Evolutionary conservation across 2,797 vertebrate genomes (phyloP).

Genomic region (Xenopus petersii): DNA sequence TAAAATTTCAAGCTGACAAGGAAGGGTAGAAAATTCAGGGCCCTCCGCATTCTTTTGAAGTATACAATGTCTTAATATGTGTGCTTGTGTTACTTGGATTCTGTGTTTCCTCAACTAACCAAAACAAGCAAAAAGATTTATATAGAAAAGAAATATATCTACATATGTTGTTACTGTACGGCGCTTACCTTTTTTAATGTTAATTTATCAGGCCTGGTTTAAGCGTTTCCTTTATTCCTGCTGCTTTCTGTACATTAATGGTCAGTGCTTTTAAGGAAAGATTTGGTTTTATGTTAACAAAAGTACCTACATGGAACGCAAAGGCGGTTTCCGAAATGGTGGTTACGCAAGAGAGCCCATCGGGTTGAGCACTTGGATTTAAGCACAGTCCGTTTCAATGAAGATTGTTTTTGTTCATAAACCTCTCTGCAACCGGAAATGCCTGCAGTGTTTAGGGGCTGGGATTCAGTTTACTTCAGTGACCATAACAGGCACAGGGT

Average conservation of each 20-base stretch:
- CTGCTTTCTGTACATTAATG: neutral
- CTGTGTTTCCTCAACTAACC: neutral
- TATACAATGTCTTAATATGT: constrained; percentile 1
- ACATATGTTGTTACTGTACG: neutral
- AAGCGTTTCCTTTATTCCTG: neutral
- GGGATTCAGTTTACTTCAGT: neutral
- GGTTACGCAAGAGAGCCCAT: too few relatives aligned
- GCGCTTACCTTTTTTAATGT: constrained; percentile 12
- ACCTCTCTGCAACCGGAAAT: too few relatives aligned
- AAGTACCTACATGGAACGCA: too few relatives aligned
- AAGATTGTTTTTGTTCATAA: too few relatives aligned
- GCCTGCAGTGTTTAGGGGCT: too few relatives aligned
- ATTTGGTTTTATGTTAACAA: neutral
- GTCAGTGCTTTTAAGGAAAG: constrained; percentile 1
- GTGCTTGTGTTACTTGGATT: constrained; percentile 15
- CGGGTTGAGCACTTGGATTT: too few relatives aligned
- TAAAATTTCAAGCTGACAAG: constrained; percentile 17
- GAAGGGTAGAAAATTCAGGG: constrained; percentile 17
- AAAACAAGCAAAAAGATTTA: constrained; percentile 8
- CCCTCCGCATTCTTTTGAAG: constrained; percentile 17
- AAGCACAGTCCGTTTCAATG: too few relatives aligned
- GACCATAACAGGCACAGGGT: neutral
- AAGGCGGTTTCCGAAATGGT: too few relatives aligned
- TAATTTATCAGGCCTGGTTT: constrained; percentile 14
- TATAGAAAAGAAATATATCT: neutral